Evolutionary conservation across 2,888 invertebrate species (phyloP).

Genomic region (Furcula furcula): DNA sequence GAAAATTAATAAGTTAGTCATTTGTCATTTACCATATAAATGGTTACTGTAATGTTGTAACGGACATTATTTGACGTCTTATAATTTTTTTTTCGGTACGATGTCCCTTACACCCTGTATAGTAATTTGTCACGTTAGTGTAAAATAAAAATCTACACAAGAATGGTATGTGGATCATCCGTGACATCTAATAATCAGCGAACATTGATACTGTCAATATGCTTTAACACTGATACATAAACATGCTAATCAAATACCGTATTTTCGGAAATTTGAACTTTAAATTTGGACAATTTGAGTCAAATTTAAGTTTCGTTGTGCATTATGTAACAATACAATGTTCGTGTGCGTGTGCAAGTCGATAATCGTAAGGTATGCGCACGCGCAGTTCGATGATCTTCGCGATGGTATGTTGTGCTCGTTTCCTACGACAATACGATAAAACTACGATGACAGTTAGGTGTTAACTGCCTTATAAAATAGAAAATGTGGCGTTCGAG

Average conservation of each 20-base stretch:
- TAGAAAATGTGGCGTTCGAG: too few relatives aligned
- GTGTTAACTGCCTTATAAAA: background rate
- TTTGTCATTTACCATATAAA: too few relatives aligned
- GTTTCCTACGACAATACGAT: background rate
- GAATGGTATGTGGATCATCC: background rate
- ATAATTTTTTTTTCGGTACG: too few relatives aligned
- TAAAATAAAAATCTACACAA: background rate
- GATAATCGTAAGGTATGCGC: constrained; percentile 3
- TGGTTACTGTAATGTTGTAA: too few relatives aligned
- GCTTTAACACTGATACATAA: background rate
- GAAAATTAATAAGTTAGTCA: too few relatives aligned
- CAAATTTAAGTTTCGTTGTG: background rate
- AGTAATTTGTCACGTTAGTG: background rate
- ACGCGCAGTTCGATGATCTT: constrained; percentile 5
- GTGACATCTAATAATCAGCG: background rate
- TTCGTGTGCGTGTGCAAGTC: constrained; percentile 6
- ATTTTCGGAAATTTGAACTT: background rate
- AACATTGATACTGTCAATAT: background rate
- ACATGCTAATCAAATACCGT: background rate
- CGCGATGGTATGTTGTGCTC: constrained; percentile 1
- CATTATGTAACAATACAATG: background rate
- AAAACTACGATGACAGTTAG: background rate
- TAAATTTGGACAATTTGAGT: background rate
- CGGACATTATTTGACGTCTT: too few relatives aligned
- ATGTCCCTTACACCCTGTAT: too few relatives aligned